These are phyloP conservation scores for Numida meleagris DNA, from an alignment of 2,113 vertebrate genomes.

Conservation along the genomic window DNA sequence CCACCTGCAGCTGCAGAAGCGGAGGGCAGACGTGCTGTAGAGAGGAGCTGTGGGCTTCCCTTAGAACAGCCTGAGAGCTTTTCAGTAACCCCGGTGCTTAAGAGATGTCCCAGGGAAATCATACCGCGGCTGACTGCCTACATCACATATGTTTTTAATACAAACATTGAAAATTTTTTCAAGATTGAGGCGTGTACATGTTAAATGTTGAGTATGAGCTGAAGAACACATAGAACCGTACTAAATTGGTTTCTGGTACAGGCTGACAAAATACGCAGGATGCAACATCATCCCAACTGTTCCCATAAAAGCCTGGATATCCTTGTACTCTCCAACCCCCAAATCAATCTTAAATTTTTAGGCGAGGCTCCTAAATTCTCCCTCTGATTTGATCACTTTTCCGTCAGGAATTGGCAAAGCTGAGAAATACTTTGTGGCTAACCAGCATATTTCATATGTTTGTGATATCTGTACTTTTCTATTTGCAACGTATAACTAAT, in stretches of 20 bases:
- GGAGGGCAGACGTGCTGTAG: rapidly evolving
- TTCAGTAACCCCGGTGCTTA: not conserved
- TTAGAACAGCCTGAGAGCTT: not conserved
- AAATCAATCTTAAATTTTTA: conserved; percentile 12
- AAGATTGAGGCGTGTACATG: not conserved
- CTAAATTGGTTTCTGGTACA: conserved; percentile 2
- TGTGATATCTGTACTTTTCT: not conserved
- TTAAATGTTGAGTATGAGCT: not conserved
- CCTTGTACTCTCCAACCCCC: not conserved
- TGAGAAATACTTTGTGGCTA: not conserved
- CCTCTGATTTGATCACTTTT: not conserved
- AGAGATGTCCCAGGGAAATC: not conserved
- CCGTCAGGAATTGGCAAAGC: not conserved
- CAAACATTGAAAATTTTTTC: conserved; percentile 12
- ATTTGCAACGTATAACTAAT: not conserved
- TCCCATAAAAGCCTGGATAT: not conserved
- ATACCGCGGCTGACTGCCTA: not conserved
- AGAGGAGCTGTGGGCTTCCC: not conserved
- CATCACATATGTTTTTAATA: not conserved
- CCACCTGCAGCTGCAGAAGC: not conserved
- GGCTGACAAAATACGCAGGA: not conserved
- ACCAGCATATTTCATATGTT: not conserved
- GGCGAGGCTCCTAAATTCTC: not conserved
- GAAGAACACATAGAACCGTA: not conserved
- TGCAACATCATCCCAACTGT: not conserved